Evolutionary conservation across 2,797 vertebrate genomes (phyloP).

Genomic region (Falco naumanni): DNA sequence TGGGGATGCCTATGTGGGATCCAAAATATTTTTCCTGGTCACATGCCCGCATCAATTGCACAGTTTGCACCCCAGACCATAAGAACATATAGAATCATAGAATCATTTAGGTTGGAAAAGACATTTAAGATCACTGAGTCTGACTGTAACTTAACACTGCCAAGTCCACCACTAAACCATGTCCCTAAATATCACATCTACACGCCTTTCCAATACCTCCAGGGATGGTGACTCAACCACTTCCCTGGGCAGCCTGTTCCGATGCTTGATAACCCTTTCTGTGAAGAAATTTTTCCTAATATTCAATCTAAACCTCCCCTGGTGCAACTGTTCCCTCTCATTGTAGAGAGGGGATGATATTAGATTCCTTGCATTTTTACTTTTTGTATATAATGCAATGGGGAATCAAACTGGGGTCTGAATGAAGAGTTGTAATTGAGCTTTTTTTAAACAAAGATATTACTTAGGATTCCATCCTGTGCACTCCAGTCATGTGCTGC

Average conservation of each 20-base stretch:
- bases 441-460: background rate
- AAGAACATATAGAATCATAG: background rate
- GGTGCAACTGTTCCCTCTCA: background rate
- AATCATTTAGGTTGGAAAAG: background rate
- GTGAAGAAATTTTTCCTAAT: background rate
- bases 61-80: background rate
- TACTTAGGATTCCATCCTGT: background rate
- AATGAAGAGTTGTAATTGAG: background rate
- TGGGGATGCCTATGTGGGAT: background rate
- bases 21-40: background rate
- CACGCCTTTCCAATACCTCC: background rate
- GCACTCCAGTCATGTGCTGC: background rate
- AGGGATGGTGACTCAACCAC: background rate
- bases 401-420: background rate
- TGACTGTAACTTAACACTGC: background rate
- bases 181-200: background rate
- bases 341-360: background rate
- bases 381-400: background rate
- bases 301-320: background rate
- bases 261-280: background rate
- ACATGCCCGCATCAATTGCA: background rate
- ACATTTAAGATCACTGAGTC: background rate
- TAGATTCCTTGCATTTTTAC: background rate
- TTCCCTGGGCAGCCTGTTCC: background rate
- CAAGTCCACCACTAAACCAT: background rate